Conservation (phyloP, 2,888 invertebrate species). For the Aproaerema taeniolella region DNA sequence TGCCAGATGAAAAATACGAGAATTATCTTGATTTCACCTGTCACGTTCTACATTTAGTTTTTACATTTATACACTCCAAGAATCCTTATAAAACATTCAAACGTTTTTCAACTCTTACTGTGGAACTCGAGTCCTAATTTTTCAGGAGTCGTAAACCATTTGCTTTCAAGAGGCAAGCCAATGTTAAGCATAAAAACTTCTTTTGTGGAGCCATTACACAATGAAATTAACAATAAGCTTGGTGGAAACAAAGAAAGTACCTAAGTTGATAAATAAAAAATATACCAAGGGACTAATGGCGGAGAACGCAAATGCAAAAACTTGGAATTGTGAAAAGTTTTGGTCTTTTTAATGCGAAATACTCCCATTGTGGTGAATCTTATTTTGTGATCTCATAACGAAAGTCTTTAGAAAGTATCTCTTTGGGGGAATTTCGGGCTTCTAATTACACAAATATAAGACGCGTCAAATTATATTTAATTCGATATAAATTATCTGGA, state of each 20-base stretch:
- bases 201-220: conserved; percentile 37
- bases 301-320: conserved; percentile 30
- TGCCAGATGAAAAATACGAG: conserved; percentile 63
- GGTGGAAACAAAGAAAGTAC: conserved; percentile 42
- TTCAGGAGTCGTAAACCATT: conserved; percentile 41
- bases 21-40: conserved; percentile 65
- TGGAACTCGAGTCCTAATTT: conserved; percentile 29
- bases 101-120: conserved; percentile 18
- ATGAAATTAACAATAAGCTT: conserved; percentile 49
- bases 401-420: neutral
- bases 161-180: conserved; percentile 32
- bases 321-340: conserved; percentile 31
- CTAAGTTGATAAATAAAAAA: conserved; percentile 51
- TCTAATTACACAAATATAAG: neutral
- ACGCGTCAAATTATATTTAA: neutral
- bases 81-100: neutral
- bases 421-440: no score
- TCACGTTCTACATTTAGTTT: conserved; percentile 43
- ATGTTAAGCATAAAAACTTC: conserved; percentile 35
- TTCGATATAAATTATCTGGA: conserved; percentile 1
- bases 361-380: conserved; percentile 24
- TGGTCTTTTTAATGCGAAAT: conserved; percentile 31
- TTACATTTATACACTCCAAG: neutral
- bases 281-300: conserved; percentile 46
- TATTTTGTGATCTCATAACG: conserved; percentile 3